These are phyloP conservation scores for Steinernema carpocapsae DNA, from an alignment of 2,888 invertebrate genomes.

Conservation along the genomic window DNA sequence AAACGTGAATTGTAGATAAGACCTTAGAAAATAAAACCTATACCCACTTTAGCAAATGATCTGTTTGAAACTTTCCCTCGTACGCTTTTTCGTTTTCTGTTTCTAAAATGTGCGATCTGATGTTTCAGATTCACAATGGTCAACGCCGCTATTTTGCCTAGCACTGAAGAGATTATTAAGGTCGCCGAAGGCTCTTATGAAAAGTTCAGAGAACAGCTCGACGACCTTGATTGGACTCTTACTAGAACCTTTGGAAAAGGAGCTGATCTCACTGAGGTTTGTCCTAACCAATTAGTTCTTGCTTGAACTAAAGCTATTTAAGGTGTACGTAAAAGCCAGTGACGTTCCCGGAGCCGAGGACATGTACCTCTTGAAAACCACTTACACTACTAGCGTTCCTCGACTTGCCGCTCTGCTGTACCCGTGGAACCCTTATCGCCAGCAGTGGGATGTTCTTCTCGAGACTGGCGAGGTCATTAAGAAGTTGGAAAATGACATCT, in stretches of 20 bases:
- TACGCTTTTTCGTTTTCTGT: no score
- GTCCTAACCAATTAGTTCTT: not conserved
- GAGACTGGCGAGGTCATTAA: constrained; percentile 30
- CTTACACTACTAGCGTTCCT: not conserved
- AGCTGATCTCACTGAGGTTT: not conserved
- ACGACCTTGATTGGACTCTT: constrained; percentile 5
- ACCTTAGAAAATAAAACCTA: no score
- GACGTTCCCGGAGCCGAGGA: not conserved
- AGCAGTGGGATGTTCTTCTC: constrained; percentile 43
- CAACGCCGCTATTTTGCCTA: constrained; percentile 3
- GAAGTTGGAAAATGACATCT: constrained; percentile 32
- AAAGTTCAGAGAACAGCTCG: not conserved
- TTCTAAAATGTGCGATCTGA: no score
- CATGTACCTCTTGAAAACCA: constrained; percentile 12
- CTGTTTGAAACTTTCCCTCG: no score
- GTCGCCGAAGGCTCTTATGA: constrained; percentile 4
- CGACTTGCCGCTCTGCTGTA: constrained; percentile 32
- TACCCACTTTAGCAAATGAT: no score
- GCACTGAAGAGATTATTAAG: constrained; percentile 3
- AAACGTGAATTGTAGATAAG: no score
- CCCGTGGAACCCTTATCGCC: constrained; percentile 41
- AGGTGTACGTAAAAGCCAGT: constrained; percentile 9
- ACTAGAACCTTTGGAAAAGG: not conserved
- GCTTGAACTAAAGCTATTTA: not conserved
- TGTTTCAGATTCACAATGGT: not conserved